These are phyloP conservation scores for Entomobrya proxima DNA, from an alignment of 2,888 invertebrate species.

Conservation along the genomic window DNA sequence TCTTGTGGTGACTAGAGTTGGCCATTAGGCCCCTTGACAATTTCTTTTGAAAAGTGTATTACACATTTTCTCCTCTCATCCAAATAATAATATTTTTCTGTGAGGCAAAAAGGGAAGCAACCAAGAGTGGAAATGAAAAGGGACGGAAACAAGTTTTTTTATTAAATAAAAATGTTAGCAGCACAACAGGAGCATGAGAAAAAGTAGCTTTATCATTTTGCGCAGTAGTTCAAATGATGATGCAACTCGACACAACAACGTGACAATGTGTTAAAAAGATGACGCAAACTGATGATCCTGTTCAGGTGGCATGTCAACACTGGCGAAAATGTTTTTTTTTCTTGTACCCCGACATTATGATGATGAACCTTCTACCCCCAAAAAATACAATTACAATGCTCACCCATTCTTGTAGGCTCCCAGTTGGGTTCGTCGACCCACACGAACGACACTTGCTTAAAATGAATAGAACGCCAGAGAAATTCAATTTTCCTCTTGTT, in stretches of 20 bases:
- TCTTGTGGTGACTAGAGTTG: not conserved
- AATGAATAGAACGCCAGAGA: not conserved
- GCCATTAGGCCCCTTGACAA: not conserved
- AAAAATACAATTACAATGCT: no score
- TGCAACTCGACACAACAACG: not conserved
- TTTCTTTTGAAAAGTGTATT: not conserved
- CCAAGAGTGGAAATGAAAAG: not conserved
- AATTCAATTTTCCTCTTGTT: slow-evolving; percentile 29
- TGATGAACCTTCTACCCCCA: slow-evolving; percentile 19
- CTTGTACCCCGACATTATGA: not conserved
- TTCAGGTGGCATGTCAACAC: not conserved
- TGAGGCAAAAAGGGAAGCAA: no score
- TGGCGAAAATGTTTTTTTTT: not conserved
- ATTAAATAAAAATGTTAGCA: not conserved
- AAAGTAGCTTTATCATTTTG: not conserved
- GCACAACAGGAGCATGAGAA: no score
- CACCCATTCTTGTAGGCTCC: no score
- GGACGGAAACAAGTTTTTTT: not conserved
- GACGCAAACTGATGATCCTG: not conserved
- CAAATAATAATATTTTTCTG: not conserved
- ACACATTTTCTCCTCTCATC: not conserved
- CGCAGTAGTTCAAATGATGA: not conserved
- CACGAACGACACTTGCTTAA: not conserved
- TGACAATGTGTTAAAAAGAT: not conserved
- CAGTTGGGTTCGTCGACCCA: no score